Evolutionary conservation across 2,113 vertebrate genomes (phyloP), one percentile per base, ranked within the genome.

Genomic region (Panthera leo): DNA sequence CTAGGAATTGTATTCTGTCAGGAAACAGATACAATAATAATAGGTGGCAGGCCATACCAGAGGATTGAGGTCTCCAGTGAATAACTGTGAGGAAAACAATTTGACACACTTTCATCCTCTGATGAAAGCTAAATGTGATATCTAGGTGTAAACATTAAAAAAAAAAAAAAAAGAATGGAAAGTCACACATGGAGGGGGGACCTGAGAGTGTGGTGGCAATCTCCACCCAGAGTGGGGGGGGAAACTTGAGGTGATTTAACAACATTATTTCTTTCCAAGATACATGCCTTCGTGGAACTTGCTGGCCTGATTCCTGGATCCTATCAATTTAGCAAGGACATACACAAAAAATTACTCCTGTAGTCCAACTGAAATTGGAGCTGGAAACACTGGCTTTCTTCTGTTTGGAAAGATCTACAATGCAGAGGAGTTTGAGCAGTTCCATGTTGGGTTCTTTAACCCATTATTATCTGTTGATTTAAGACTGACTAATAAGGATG

Each of bases 21-120:
- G 79, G n/a, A 53, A 78, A 96, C 93, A 95, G 82, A 96, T 95
- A 93, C 78, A 97, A 85, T 98, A 97, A 97, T 95, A 93, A 97
- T 90, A 96, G 93, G 86, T 89, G 95, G 84, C 91, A 93, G 83
- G 65, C 36, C 51, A 61, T 75, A 70, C 79, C 6, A 10, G 55
- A 92, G 73, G 75, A 96, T 88, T 92, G 91, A 97, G 85, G 73
- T 18, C 70, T 73, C 48, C 70, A 73, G 94, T 89, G 97, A 98
- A 98, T 98, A 97, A 97, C 94, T 96, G 96, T 97, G 94, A 97
- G 96, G 92, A 87, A 98, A 97, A 97, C 97, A 98, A 97, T 98
- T 97, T 98, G 97, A 97, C 88, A 97, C 97, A 89, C 83, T 98
- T 97, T 94, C 78, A 82, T 98, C 51, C 83, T 96, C 10, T 96